Evolutionary conservation across 1,140 invertebrate genomes (phyloP), one percentile per base, ranked within the genome.

Genomic region (Trichogramma pretiosum): DNA sequence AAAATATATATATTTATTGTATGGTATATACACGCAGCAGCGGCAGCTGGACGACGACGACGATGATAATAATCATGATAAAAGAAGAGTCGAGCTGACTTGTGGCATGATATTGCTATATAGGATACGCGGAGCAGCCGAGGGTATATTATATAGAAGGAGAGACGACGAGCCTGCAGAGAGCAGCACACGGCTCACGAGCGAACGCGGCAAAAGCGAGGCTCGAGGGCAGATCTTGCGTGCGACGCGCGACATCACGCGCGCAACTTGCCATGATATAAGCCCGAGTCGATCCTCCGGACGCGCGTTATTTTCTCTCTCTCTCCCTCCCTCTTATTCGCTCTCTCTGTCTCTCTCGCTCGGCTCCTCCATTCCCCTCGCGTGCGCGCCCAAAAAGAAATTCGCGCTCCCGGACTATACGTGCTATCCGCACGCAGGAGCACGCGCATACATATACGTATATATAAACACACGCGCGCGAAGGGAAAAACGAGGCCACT

Each of bases 171-270:
- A 42, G 13, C n/a, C 24, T 11, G n/a, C n/a, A 28, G 5, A 9
- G 23, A 10, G 7, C 5, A 18, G 5, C 8, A 2, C 13, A 22
- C 18, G 18, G 2, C 35, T 49, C 51, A 51, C 53, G 52, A 52
- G 43, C 37, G 17, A 16, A 19, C 17, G 16, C 34, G 17, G n/a
- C 4, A 13, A 7, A 16, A 33, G 16, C 3, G 4, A 5, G 4
- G 32, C 32, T 16, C 32, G 13, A 33, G 5, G 5, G 4, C 13
- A 33, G 54, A 54, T 45, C 48, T 36, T 45, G 32, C 35, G 55
- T 60, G 58, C 58, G 54, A 46, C 51, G 42, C 30, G 39, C 53
- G 47, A 42, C 41, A 52, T 46, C 43, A 45, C 35, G 26, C 48
- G 16, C 33, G 41, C 35, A 44, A 50, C 44, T 50, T 50, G 35